Percentiles rank a stretch among this genome's conserved stretches.
Evolutionary conservation across 2,113 vertebrate genomes (phyloP).

Genomic region (Electrona antarctica): DNA sequence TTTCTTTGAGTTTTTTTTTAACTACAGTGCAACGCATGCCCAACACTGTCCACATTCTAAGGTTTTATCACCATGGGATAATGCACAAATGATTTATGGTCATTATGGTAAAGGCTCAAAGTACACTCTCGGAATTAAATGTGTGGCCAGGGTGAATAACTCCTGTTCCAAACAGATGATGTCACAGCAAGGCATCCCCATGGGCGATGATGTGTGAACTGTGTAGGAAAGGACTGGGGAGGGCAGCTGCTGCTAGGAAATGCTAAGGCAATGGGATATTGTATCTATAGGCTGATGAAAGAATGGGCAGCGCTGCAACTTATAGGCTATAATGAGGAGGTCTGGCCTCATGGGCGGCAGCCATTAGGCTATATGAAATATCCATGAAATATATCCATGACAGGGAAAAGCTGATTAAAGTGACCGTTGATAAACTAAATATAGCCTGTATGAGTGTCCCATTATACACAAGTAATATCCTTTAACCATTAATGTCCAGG

Average conservation of each 20-base stretch:
- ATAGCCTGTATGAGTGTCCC: no score
- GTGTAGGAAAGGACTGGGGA: constrained; percentile 18
- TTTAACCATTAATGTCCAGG: neutral
- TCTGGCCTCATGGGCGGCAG: constrained; percentile 21
- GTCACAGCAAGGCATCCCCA: constrained; percentile 43
- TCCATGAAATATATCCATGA: neutral
- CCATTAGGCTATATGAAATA: neutral
- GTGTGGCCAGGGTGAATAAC: constrained; percentile 17
- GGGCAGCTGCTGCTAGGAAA: constrained; percentile 48
- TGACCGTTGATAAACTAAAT: no score
- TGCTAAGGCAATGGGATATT: constrained; percentile 18
- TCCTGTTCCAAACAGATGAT: constrained; percentile 28
- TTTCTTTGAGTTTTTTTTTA: no score
- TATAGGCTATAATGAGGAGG: constrained; percentile 5
- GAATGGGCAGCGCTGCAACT: neutral
- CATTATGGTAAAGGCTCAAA: constrained; percentile 6
- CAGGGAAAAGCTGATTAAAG: neutral
- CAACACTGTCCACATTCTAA: no score
- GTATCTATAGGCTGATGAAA: constrained; percentile 8
- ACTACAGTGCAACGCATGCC: no score
- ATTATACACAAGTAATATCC: no score
- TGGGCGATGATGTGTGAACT: constrained; percentile 68
- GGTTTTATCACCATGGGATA: neutral
- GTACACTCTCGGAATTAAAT: no score
- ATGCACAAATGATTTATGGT: neutral